Conservation (phyloP, 2,888 invertebrate species). For the Ormyrus labotus region DNA sequence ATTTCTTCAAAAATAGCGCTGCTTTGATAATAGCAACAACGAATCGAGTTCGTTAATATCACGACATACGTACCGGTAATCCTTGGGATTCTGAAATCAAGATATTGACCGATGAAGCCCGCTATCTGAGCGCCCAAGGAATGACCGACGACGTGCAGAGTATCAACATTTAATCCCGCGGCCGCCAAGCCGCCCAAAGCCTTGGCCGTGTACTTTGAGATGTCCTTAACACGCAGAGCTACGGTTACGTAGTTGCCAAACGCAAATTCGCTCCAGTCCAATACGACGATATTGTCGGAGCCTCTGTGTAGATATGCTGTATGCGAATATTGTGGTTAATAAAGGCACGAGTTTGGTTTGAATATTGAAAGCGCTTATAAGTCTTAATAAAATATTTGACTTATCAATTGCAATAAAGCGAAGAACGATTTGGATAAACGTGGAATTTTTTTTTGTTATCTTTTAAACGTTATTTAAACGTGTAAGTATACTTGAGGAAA, state of each 20-base stretch:
- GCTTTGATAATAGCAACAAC: too few species aligned
- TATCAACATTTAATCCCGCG: constrained; percentile 58
- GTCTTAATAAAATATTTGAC: too few species aligned
- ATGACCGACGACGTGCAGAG: constrained; percentile 64
- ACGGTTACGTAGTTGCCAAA: constrained; percentile 59
- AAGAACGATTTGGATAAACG: too few species aligned
- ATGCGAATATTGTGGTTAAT: too few species aligned
- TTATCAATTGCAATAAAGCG: too few species aligned
- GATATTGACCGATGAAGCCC: constrained; percentile 60
- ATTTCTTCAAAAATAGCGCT: too few species aligned
- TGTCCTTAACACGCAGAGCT: constrained; percentile 30
- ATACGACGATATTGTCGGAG: constrained; percentile 62
- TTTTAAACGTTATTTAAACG: too few species aligned
- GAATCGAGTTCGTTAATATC: too few species aligned
- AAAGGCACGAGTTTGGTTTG: too few species aligned
- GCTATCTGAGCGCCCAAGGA: constrained; percentile 67
- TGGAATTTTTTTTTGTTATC: too few species aligned
- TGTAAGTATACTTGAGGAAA: too few species aligned
- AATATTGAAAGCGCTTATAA: too few species aligned
- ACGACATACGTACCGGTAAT: constrained; percentile 63
- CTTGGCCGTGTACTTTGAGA: constrained; percentile 59
- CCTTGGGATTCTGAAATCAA: constrained; percentile 59
- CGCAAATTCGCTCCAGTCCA: constrained; percentile 67
- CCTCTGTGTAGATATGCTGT: constrained; percentile 63
- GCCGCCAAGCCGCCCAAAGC: constrained; percentile 56